These are phyloP conservation scores for Nothoprocta perdicaria DNA, from an alignment of 2,113 vertebrate species.

Conservation along the genomic window DNA sequence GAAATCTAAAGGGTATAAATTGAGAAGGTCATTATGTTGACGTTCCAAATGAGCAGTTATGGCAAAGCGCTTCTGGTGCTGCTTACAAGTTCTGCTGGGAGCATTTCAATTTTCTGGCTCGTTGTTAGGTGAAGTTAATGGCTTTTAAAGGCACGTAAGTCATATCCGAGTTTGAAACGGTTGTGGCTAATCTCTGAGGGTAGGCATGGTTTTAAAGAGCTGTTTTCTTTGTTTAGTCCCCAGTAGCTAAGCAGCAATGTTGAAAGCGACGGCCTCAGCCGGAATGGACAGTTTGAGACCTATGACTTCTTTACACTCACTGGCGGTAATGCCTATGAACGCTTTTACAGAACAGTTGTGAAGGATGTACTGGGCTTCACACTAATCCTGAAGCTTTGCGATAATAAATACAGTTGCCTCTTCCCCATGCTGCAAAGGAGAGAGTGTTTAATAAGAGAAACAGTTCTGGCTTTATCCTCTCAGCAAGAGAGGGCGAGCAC, in stretches of 20 bases:
- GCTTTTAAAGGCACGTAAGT: constrained; percentile 31
- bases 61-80: constrained; percentile 19
- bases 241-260: neutral
- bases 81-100: constrained; percentile 29
- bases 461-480: neutral
- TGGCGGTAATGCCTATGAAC: neutral
- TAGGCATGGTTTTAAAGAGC: neutral
- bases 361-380: neutral
- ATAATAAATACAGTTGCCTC: neutral
- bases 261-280: neutral
- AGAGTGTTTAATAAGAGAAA: neutral
- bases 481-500: neutral
- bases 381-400: neutral
- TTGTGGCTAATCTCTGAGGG: neutral
- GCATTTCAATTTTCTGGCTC: constrained; percentile 44
- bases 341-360: neutral
- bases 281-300: neutral
- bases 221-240: neutral
- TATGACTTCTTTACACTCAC: neutral
- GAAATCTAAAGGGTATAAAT: constrained; percentile 21
- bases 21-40: neutral
- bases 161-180: neutral
- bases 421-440: neutral
- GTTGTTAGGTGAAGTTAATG: constrained; percentile 10
- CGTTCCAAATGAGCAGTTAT: neutral